These are phyloP conservation scores for Rhagologus leucostigma DNA, from an alignment of 2,113 vertebrate species.

Conservation along the genomic window DNA sequence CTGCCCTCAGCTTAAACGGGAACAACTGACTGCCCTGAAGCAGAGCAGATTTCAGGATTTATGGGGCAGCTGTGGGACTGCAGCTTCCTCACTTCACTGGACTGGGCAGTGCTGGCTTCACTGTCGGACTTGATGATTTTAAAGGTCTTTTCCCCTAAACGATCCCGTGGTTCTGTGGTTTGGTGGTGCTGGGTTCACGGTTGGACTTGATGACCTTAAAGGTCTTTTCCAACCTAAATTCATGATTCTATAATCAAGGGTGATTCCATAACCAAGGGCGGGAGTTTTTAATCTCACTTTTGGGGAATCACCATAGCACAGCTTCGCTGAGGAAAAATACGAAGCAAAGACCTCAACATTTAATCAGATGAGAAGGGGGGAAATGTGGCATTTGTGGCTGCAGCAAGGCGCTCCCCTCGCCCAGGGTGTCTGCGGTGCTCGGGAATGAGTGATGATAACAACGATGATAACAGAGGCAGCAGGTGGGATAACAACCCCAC, in stretches of 20 bases:
- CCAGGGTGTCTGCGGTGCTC: background rate
- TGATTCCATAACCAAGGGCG: background rate
- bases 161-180: background rate
- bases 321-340: background rate
- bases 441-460: background rate
- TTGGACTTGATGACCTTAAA: background rate
- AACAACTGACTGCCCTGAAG: background rate
- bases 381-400: background rate
- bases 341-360: accelerated
- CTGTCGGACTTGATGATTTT: background rate
- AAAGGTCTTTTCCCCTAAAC: background rate
- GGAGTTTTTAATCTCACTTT: background rate
- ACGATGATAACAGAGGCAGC: background rate
- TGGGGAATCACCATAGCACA: accelerated
- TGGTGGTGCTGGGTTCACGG: background rate
- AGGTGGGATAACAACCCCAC: background rate
- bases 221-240: background rate
- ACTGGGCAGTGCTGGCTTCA: background rate
- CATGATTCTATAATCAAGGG: background rate
- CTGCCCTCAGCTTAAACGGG: background rate
- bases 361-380: background rate
- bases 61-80: background rate
- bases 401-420: background rate
- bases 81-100: background rate
- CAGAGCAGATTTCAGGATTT: background rate